Evolutionary conservation across 2,797 vertebrate genomes (phyloP), one percentile per base, ranked within the genome.

Genomic region (Argentina silus): DNA sequence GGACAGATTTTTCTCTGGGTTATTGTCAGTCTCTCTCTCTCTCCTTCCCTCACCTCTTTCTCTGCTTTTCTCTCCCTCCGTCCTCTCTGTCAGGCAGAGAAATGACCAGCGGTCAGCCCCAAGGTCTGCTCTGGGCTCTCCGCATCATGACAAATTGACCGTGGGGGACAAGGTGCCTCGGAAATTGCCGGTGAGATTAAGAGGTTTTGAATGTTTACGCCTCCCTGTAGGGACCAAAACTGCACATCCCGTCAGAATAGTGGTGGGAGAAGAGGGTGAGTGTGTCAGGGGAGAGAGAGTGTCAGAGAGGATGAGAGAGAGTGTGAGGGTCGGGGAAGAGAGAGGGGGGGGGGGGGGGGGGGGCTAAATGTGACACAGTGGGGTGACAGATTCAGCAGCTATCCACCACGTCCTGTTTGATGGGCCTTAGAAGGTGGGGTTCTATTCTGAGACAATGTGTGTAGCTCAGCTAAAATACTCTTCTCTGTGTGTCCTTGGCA

Each of bases 101-200:
- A 91, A 93, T 90, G 93, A 89, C 93, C 92, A 87, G 81, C 89
- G 91, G 90, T 91, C 90, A 87, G 90, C 90, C 91, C 89, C 90
- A 92, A 93, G 92, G 92, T 93, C 86, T 87, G 87, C 92, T 91
- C 83, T 85, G 81, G 85, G 88, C 89, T 82, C 86, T 91, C 84
- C 80, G 80, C 90, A 90, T 80, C 69, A 83, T 92, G 92, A 93
- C 88, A 93, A 93, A 93, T 93, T 90, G 90, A 93, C 89, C 92
- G 84, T 76, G 72, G 78, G 90, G 89, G 90, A 91, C 87, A 88
- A 85, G 83, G 84, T 86, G 87, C 83, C 87, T 85, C 80, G 70
- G 87, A 80, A 91, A 91, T 86, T 88, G 84, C 86, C 79, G 80
- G 53, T 5, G 85, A 92, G 88, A 93, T 92, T 83, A 91, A 92